Percentiles rank a stretch among this genome's conserved stretches.
Evolutionary conservation across 2,797 vertebrate genomes (phyloP).

Genomic region (Pempheris klunzingeri): DNA sequence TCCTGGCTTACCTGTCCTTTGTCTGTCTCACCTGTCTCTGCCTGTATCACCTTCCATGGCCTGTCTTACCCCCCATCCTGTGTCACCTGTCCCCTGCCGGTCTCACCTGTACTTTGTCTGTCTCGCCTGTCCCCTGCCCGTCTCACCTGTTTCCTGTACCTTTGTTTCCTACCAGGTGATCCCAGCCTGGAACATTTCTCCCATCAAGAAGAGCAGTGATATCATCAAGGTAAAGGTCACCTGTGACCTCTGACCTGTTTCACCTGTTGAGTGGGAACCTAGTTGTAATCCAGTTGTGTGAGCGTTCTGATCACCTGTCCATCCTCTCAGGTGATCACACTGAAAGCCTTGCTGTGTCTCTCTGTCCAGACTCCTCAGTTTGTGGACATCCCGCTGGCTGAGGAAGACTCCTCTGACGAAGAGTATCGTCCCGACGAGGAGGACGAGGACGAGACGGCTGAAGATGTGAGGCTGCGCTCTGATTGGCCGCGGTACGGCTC

Average conservation of each 20-base stretch:
- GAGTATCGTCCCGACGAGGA: conserved; percentile 94
- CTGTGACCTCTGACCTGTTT: too few species aligned
- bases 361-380: conserved; percentile 91
- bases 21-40: not conserved
- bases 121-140: not conserved
- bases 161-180: conserved; percentile 86
- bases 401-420: conserved; percentile 97
- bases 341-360: too few species aligned
- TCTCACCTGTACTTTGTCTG: not conserved
- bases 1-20: not conserved
- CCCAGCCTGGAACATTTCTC: conserved; percentile 96
- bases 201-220: conserved; percentile 92
- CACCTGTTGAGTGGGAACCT: too few species aligned
- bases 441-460: conserved; percentile 93
- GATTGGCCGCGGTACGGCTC: not conserved
- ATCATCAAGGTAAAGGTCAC: conserved; percentile 73
- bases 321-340: too few species aligned
- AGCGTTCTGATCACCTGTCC: too few species aligned
- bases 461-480: conserved; percentile 86
- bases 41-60: not conserved
- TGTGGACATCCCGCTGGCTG: conserved; percentile 92
- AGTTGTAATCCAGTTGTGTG: too few species aligned
- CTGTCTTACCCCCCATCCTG: too few species aligned
- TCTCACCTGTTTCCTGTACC: not conserved
- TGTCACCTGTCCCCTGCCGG: not conserved